A percentile compares a stretch with the other conserved stretches of the same genome.
These are phyloP conservation scores for Calliphora vicina DNA, from an alignment of 1,140 invertebrate species.

Conservation along the genomic window DNA sequence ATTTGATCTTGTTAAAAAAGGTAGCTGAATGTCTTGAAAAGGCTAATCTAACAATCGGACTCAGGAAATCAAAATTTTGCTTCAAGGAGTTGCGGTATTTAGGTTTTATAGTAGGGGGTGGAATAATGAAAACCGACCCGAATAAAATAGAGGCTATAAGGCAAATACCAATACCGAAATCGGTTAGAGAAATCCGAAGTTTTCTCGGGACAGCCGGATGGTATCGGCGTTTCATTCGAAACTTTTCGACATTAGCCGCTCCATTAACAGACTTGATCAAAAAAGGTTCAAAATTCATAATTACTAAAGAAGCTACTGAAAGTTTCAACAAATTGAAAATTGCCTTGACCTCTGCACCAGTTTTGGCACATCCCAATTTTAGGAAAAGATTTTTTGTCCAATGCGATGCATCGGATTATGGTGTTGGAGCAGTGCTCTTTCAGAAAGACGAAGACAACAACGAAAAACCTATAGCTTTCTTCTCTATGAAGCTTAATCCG, in stretches of 20 bases:
- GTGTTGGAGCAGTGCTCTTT: conserved; percentile 53
- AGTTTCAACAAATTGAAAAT: conserved; percentile 53
- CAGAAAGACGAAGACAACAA: conserved; percentile 47
- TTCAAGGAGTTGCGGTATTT: conserved; percentile 43
- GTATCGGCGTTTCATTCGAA: conserved; percentile 56
- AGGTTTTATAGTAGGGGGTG: conserved; percentile 23
- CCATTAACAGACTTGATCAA: conserved; percentile 46
- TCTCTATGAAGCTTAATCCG: conserved; percentile 49
- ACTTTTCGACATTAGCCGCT: conserved; percentile 49
- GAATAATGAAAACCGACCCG: conserved; percentile 45
- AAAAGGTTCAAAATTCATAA: conserved; percentile 30
- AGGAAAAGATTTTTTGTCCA: conserved; percentile 51
- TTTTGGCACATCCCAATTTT: conserved; percentile 56
- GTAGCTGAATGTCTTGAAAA: background rate
- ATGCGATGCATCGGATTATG: conserved; percentile 57
- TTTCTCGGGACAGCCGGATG: conserved; percentile 51
- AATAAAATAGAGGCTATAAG: conserved; percentile 27
- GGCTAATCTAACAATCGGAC: conserved; percentile 25
- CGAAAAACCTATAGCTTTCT: conserved; percentile 54
- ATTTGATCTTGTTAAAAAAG: conserved; percentile 7
- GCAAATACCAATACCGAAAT: conserved; percentile 12
- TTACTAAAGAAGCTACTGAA: conserved; percentile 46
- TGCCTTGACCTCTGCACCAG: conserved; percentile 49
- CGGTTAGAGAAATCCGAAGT: conserved; percentile 53
- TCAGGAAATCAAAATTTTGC: conserved; percentile 57